Base-by-base conservation (phyloP, 1,140 invertebrate species). In the Caenorhabditis brenneri region DNA sequence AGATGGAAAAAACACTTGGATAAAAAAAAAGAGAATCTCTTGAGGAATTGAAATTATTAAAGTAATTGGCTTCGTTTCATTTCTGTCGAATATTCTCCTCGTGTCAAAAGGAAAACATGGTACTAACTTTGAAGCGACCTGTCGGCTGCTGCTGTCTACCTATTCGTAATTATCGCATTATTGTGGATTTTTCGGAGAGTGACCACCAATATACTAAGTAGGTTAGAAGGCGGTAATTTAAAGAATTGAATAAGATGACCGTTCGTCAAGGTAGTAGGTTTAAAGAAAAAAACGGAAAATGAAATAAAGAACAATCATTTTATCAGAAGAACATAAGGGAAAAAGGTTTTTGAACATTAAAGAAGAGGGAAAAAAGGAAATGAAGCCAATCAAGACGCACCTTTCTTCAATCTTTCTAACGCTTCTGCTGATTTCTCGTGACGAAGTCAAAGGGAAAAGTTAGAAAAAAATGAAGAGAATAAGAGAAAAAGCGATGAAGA, bases 91-190 rank as follows among this genome's bases (percentile, higher is more conserved):
- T 6, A 12, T 6, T 42, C 5, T 42, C 39, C 12, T 27, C 27
- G 53, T n/a, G n/a, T n/a, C 24, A 27, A 24, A 15, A 12, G 22
- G 53, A 55, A 55, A 55, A 55, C 53, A 55, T 55, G 53, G 53
- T 51, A 51, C 7, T 29, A 33, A 4, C 22, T 36, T 24, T 74
- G 65, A 42, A 74, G 36, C 65, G 36, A 42, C 36, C 65, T 74
- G 65, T 74, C 65, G 36, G n/a, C 36, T 42, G 39, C 19, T 65
- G 19, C 19, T 55, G 65, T 74, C 65, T 46, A 74, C 65, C 65
- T 74, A 36, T 65, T 65, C 58, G 58, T 65, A 74, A 74, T 74
- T 74, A 74, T 74, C 65, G 65, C 29, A 74, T 74, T 74, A 74
- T 74, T 74, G 65, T 74, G 36, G 65, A 74, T 74, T 74, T 65